Evolutionary conservation across 1,140 invertebrate species (phyloP).

Genomic region (Camponotus pennsylvanicus): DNA sequence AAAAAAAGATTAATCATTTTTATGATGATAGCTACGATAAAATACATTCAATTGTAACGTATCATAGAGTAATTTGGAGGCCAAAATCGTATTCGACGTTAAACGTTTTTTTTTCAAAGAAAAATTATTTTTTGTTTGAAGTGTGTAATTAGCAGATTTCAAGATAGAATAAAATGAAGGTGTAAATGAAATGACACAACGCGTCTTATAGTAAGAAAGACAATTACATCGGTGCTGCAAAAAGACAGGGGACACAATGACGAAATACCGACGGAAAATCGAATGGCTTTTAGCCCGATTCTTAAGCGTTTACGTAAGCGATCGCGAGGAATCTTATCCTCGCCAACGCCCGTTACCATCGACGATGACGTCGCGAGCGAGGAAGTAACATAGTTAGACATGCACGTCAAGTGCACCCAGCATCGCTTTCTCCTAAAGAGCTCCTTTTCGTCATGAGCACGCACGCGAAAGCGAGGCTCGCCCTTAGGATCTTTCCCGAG

Average conservation of each 20-base stretch:
- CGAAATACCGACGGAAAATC: not conserved
- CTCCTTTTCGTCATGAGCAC: not conserved
- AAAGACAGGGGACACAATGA: too few species aligned
- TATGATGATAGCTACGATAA: too few species aligned
- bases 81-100: too few species aligned
- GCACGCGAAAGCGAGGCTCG: slow-evolving; percentile 40
- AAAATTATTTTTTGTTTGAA: too few species aligned
- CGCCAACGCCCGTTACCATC: slow-evolving; percentile 21
- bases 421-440: slow-evolving; percentile 58
- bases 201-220: not conserved
- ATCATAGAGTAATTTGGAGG: too few species aligned
- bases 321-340: slow-evolving; percentile 3
- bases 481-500: slow-evolving; percentile 37
- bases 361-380: slow-evolving; percentile 5
- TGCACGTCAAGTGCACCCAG: not conserved
- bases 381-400: slow-evolving; percentile 39
- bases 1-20: too few species aligned
- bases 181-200: not conserved
- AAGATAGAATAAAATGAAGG: not conserved
- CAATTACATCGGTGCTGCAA: too few species aligned
- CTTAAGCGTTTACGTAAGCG: slow-evolving; percentile 18
- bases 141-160: too few species aligned
- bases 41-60: too few species aligned
- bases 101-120: too few species aligned
- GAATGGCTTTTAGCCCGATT: not conserved